Evolutionary conservation across 2,113 vertebrate genomes (phyloP).

Genomic region (Pterophyllum scalare): DNA sequence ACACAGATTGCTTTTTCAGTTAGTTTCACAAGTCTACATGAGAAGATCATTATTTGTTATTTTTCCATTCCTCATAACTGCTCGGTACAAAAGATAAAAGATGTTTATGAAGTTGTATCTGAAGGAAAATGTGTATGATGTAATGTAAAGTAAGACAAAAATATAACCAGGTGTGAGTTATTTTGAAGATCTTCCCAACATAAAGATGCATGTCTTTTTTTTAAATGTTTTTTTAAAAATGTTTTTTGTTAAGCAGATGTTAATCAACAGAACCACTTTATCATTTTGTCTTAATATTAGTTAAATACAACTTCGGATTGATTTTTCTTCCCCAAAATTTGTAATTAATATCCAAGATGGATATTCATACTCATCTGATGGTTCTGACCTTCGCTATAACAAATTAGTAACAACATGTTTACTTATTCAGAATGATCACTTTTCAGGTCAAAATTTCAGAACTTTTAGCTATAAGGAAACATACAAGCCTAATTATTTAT

Average conservation of each 20-base stretch:
- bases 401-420: background rate
- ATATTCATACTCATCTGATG: too few species aligned
- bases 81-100: background rate
- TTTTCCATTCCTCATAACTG: background rate
- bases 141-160: background rate
- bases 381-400: too few species aligned
- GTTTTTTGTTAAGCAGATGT: background rate
- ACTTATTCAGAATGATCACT: background rate
- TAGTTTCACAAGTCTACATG: background rate
- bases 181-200: background rate
- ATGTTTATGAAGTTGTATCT: background rate
- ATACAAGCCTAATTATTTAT: background rate
- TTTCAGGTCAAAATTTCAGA: background rate
- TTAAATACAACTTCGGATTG: too few species aligned
- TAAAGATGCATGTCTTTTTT: too few species aligned
- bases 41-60: fast-evolving
- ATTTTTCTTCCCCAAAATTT: too few species aligned
- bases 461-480: background rate
- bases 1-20: background rate
- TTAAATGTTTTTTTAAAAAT: too few species aligned
- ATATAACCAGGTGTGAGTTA: background rate
- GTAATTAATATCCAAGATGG: too few species aligned
- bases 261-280: background rate
- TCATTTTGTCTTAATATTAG: too few species aligned
- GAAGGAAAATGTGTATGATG: background rate